These are phyloP conservation scores for Cottus gobio DNA, from an alignment of 2,113 vertebrate genomes.

Conservation along the genomic window DNA sequence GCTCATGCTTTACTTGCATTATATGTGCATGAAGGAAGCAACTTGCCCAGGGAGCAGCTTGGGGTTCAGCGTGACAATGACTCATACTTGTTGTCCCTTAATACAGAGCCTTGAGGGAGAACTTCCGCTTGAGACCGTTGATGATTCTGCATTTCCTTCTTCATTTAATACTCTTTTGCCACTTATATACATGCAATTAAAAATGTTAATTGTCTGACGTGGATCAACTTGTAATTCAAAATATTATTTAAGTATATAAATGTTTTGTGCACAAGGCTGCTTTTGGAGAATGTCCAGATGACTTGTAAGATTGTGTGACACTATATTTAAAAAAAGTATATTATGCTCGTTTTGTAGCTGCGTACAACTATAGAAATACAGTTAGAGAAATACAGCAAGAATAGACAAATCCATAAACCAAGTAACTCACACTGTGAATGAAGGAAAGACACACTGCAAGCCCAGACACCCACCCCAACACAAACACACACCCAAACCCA, in stretches of 20 bases:
- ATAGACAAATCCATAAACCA: neutral
- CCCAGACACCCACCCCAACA: slow-evolving; percentile 27
- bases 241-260: neutral
- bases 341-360: neutral
- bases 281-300: neutral
- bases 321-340: neutral
- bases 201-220: neutral
- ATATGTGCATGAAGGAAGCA: no score
- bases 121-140: neutral
- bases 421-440: slow-evolving; percentile 8
- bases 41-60: neutral
- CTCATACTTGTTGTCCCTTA: neutral
- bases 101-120: neutral
- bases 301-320: neutral
- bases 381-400: neutral
- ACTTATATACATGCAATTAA: neutral
- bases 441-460: slow-evolving; percentile 4
- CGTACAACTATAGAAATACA: neutral
- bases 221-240: neutral
- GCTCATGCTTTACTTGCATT: neutral
- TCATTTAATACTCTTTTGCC: neutral
- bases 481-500: slow-evolving; percentile 8
- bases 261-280: neutral
- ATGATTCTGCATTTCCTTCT: neutral
- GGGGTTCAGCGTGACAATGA: neutral